These are phyloP conservation scores for Andrena chrysosceles DNA, from an alignment of 2,888 invertebrate species.

Conservation along the genomic window DNA sequence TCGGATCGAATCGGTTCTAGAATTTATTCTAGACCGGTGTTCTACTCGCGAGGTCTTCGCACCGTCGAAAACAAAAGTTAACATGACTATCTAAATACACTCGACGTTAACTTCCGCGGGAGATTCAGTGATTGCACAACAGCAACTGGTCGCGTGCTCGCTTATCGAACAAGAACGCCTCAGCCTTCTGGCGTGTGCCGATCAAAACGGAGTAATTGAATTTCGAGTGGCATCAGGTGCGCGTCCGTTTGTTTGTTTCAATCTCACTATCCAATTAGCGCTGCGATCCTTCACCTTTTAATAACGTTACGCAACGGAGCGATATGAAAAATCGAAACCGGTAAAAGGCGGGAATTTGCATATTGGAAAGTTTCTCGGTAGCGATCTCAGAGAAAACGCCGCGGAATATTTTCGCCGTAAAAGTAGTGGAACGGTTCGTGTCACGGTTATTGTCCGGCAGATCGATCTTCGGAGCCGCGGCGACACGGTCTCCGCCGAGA, in stretches of 20 bases:
- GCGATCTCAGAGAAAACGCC: constrained; percentile 26
- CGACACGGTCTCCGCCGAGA: background rate
- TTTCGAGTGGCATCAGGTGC: background rate
- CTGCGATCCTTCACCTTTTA: constrained; percentile 12
- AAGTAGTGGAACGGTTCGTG: constrained; percentile 9
- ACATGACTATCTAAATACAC: too few species aligned
- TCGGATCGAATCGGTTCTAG: too few species aligned
- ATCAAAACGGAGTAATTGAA: background rate
- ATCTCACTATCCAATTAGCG: constrained; percentile 27
- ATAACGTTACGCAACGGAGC: constrained; percentile 36
- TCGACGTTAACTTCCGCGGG: too few species aligned
- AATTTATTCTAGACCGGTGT: too few species aligned
- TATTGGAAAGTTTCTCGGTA: constrained; percentile 53
- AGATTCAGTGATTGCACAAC: background rate
- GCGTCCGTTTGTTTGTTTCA: constrained; percentile 5
- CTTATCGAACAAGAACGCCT: background rate
- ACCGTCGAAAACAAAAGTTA: too few species aligned
- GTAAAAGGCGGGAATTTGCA: constrained; percentile 49
- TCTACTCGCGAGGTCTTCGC: too few species aligned
- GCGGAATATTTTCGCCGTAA: constrained; percentile 14
- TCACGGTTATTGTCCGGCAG: constrained; percentile 42
- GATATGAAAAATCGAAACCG: constrained; percentile 48
- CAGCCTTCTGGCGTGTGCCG: background rate
- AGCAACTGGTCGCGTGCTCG: background rate
- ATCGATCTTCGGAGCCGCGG: constrained; percentile 39